Conservation (phyloP, 1,140 invertebrate genomes). For the Ylistrum balloti region DNA sequence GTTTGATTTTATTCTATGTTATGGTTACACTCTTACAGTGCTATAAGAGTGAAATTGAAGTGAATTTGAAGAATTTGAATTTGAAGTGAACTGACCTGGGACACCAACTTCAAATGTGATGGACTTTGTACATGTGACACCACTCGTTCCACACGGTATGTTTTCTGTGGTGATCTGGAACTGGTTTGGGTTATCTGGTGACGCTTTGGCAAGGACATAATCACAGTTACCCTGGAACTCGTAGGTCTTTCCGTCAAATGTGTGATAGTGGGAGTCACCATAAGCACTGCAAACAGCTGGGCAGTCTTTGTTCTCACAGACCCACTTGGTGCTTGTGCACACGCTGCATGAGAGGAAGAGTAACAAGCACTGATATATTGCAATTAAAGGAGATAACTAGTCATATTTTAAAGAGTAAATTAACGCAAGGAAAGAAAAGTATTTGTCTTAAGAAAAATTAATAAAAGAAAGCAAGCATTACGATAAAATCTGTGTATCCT, state of each 20-base stretch:
- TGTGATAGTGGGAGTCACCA: slow-evolving; percentile 88
- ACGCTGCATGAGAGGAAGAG: slow-evolving; percentile 69
- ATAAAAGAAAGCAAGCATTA: too few relatives aligned
- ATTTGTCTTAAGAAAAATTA: too few relatives aligned
- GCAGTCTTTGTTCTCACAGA: slow-evolving; percentile 80
- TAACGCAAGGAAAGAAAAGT: too few relatives aligned
- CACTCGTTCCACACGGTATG: slow-evolving; percentile 92
- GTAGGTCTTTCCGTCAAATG: slow-evolving; percentile 91
- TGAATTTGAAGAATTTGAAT: too few relatives aligned
- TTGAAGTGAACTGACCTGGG: slow-evolving; percentile 57
- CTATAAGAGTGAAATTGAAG: too few relatives aligned
- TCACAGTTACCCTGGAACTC: slow-evolving; percentile 94
- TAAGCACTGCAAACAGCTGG: slow-evolving; percentile 86
- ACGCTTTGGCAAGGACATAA: slow-evolving; percentile 89
- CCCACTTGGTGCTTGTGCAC: slow-evolving; percentile 76
- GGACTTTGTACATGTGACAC: slow-evolving; percentile 93
- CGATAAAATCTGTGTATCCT: too few relatives aligned
- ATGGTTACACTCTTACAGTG: too few relatives aligned
- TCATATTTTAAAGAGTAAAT: too few relatives aligned
- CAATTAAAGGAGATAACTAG: too few relatives aligned
- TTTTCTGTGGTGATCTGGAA: slow-evolving; percentile 85
- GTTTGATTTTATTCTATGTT: too few relatives aligned
- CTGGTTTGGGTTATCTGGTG: slow-evolving; percentile 60
- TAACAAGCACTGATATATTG: neutral
- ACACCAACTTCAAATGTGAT: slow-evolving; percentile 86